phyloP scores from a whole-genome alignment of 2,797 vertebrate genomes.

The Enteromius radiatus region DNA sequence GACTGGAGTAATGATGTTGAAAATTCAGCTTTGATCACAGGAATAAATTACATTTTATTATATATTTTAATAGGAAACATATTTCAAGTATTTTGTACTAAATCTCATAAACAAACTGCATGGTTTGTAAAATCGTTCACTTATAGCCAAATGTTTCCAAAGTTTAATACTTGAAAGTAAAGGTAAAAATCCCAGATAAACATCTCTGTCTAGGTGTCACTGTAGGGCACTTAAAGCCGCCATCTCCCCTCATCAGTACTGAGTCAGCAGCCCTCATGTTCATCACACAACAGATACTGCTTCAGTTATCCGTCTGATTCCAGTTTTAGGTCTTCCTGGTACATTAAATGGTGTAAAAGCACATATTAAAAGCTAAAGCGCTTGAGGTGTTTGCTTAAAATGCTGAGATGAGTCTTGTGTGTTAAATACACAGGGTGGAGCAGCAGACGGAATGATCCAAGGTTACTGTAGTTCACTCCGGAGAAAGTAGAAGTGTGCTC shows the following conservation, averaged over 20 bases:
- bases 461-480: slow-evolving; percentile 54
- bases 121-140: not conserved
- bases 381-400: not conserved
- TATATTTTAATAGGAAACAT: too few relatives aligned
- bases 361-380: not conserved
- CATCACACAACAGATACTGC: not conserved
- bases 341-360: not conserved
- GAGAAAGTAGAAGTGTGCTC: slow-evolving; percentile 7
- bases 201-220: not conserved
- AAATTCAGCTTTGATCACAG: not conserved
- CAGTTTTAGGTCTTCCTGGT: not conserved
- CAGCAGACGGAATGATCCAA: slow-evolving; percentile 17
- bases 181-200: slow-evolving; percentile 10
- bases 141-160: not conserved
- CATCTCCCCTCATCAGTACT: not conserved
- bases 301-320: not conserved
- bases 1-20: not conserved
- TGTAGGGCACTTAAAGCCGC: slow-evolving; percentile 30
- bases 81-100: not conserved
- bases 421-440: slow-evolving; percentile 21
- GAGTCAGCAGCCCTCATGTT: not conserved
- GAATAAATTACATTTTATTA: not conserved
- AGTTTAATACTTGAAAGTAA: not conserved
- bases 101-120: not conserved
- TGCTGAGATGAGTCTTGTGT: not conserved